Evolutionary conservation across 2,113 vertebrate species (phyloP).

Genomic region (Gallinago paraguaiae): DNA sequence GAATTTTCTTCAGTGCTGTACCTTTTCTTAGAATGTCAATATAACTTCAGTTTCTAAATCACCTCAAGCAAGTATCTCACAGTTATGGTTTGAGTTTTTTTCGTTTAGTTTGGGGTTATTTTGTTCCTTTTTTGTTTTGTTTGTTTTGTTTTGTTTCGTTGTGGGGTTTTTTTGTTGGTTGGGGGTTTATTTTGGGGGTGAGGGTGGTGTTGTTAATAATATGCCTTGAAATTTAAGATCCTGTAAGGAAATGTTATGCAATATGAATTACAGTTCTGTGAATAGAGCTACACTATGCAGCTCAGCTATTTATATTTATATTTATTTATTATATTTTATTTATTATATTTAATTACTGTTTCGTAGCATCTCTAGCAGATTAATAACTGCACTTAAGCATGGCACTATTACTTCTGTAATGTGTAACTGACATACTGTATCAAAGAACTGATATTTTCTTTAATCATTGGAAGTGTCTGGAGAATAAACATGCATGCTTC

Average conservation of each 20-base stretch:
- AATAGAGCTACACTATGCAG: neutral
- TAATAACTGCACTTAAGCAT: constrained; percentile 16
- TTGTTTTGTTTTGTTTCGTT: neutral
- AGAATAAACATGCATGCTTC: neutral
- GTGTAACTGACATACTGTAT: neutral
- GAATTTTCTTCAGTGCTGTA: no score
- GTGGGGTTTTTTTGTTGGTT: neutral
- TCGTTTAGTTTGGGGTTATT: neutral
- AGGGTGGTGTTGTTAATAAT: neutral
- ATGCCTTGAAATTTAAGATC: neutral
- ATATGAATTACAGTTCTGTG: neutral
- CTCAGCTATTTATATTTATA: neutral
- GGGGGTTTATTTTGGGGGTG: no score
- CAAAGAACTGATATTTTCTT: neutral
- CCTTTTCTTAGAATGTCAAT: no score
- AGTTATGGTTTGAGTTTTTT: neutral
- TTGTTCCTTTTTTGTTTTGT: neutral
- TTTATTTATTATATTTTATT: no score
- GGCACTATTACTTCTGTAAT: neutral
- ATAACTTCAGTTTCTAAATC: no score
- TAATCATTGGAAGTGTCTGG: neutral
- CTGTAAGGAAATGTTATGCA: neutral
- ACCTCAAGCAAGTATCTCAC: no score
- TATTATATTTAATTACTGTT: neutral
- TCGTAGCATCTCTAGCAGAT: neutral